Evolutionary conservation across 2,888 invertebrate species (phyloP), one percentile per base, ranked within the genome.

Genomic region (Dorcus hopei): DNA sequence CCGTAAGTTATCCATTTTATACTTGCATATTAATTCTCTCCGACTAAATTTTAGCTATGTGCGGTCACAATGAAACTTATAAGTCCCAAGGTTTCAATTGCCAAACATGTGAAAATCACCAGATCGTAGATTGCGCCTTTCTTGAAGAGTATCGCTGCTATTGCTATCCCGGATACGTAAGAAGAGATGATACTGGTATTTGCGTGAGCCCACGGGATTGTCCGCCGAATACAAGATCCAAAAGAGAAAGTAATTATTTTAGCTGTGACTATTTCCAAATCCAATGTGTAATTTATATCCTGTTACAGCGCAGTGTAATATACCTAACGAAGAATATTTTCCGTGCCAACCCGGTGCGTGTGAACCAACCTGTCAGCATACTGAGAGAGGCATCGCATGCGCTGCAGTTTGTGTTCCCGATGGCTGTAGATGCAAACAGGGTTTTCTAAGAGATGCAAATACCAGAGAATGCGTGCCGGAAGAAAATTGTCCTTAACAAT

Each of bases 391-490:
- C 6, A 42, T 14, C 11, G 11, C 9, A 5, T 42, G 42, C 42
- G 16, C 14, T 14, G 11, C 5, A 7, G 16, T 14, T 6, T 42
- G 42, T 16, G 16, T 16, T 16, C 42, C 42, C 3, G 6, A 42
- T 42, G 42, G 42, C 14, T 61, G 61, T 40, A 53, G 54, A 19
- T 61, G 61, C 26, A 40, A 45, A 7, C 48, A 40, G 38, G 61
- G 61, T 4, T 58, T 57, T 49, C 40, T 61, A 8, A 49, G 54
- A 26, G 53, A 59, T 9, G 11, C 16, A 8, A 38, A 7, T 50
- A 9, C n/a, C 6, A 58, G 52, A 14, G 52, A 54, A 39, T 64
- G 64, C 38, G 53, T 64, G 33, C 53, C 49, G 11, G 52, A 23
- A 11, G 26, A 48, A 11, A 53, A 59, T 51, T 61, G 59, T 9